Percentiles rank a stretch among this genome's conserved stretches.
Evolutionary conservation across 2,113 vertebrate species (phyloP).

Genomic region (Empidonax alnorum): DNA sequence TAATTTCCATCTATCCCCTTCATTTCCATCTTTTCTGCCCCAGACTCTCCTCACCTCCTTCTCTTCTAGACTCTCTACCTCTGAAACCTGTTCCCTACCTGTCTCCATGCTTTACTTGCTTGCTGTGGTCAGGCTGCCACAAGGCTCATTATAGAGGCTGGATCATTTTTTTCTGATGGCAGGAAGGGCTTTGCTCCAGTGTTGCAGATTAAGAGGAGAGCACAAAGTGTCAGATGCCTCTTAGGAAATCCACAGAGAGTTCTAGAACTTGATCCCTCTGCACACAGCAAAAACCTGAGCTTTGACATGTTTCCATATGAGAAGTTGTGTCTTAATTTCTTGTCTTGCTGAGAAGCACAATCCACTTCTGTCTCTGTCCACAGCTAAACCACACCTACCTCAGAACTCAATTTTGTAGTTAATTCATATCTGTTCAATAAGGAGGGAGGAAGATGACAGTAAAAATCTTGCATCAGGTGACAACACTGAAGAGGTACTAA

Average conservation of each 20-base stretch:
- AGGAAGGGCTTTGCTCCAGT: background rate
- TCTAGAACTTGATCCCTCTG: background rate
- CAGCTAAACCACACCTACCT: background rate
- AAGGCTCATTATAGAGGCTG: background rate
- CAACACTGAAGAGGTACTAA: background rate
- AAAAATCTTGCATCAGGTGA: background rate
- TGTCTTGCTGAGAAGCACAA: background rate
- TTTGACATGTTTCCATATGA: background rate
- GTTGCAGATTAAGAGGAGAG: background rate
- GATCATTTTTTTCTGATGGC: background rate
- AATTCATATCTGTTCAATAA: background rate
- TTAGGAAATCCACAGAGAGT: background rate
- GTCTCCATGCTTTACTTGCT: rapidly evolving
- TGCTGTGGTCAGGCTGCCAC: background rate
- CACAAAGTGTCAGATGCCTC: background rate
- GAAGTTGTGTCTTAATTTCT: background rate
- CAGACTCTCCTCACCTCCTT: background rate
- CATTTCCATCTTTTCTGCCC: background rate
- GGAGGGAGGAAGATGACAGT: background rate
- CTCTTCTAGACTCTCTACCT: background rate
- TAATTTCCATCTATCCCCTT: background rate
- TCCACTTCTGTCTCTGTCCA: background rate
- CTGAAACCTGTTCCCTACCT: background rate
- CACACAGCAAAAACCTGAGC: background rate
- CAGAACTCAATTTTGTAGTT: background rate